These are phyloP conservation scores for Trachelus troglodyta DNA, from an alignment of 2,888 invertebrate species.

Conservation along the genomic window DNA sequence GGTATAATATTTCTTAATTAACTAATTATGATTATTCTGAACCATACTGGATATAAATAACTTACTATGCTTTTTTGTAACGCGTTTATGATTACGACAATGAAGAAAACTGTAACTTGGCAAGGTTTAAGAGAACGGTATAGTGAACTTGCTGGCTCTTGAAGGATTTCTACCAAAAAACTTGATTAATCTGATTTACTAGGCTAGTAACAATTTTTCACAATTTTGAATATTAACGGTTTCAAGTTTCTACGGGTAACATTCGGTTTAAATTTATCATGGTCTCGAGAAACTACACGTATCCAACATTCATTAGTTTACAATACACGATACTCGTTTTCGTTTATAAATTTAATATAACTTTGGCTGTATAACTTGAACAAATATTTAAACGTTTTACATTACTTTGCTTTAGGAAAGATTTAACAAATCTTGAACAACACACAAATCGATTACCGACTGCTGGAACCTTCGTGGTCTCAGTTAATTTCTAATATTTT, in stretches of 20 bases:
- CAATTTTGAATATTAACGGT: not conserved
- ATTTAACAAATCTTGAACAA: not conserved
- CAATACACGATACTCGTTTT: not conserved
- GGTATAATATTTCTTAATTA: not conserved
- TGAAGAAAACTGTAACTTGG: not conserved
- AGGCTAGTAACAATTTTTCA: not conserved
- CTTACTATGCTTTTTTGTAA: not conserved
- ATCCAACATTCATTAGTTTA: not conserved
- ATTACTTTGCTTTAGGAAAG: not conserved
- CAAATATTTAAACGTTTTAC: not conserved
- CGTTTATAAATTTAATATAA: not conserved
- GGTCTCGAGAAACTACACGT: not conserved
- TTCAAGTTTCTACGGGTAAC: not conserved
- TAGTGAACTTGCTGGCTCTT: not conserved
- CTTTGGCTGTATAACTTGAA: not conserved
- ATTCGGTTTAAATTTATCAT: not conserved
- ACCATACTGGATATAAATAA: not conserved
- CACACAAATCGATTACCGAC: not conserved
- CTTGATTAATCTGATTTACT: not conserved
- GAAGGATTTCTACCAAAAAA: not conserved
- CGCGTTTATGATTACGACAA: not conserved
- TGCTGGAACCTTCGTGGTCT: not conserved
- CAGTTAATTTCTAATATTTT: not conserved
- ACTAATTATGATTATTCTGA: not conserved
- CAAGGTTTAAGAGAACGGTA: not conserved